Conservation (phyloP, 2,113 vertebrate species). For the Balaenoptera acutorostrata region DNA sequence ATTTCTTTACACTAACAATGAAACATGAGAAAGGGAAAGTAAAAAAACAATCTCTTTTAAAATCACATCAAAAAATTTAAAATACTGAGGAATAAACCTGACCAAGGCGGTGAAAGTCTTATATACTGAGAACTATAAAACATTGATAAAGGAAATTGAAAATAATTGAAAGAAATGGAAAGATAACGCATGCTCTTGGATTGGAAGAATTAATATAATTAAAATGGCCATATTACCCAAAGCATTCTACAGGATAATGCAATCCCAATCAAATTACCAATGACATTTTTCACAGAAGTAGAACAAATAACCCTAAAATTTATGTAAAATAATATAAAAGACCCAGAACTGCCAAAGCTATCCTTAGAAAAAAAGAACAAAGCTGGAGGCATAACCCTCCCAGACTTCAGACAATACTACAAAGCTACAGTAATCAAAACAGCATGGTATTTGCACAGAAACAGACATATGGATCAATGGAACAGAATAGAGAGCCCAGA, state of each 20-base stretch:
- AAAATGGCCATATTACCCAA: neutral
- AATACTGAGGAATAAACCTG: neutral
- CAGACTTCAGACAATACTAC: neutral
- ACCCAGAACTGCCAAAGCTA: neutral
- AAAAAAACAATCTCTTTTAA: neutral
- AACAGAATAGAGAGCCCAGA: neutral
- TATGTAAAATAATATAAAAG: neutral
- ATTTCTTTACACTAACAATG: neutral
- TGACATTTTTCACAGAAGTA: neutral
- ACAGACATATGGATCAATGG: neutral
- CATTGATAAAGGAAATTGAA: neutral
- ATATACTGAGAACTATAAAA: neutral
- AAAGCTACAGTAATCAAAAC: neutral
- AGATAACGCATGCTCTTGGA: neutral
- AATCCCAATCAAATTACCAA: neutral
- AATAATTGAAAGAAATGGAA: neutral
- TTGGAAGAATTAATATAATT: neutral
- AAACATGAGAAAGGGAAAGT: neutral
- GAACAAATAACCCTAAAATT: neutral
- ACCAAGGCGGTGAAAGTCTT: neutral
- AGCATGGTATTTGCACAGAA: no score
- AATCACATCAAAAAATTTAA: neutral
- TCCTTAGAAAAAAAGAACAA: neutral
- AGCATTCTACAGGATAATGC: neutral
- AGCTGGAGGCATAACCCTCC: neutral